Percentiles rank a stretch among this genome's conserved stretches.
phyloP scores from a whole-genome alignment of 2,888 invertebrate species.

The Drosophila sordidula region DNA sequence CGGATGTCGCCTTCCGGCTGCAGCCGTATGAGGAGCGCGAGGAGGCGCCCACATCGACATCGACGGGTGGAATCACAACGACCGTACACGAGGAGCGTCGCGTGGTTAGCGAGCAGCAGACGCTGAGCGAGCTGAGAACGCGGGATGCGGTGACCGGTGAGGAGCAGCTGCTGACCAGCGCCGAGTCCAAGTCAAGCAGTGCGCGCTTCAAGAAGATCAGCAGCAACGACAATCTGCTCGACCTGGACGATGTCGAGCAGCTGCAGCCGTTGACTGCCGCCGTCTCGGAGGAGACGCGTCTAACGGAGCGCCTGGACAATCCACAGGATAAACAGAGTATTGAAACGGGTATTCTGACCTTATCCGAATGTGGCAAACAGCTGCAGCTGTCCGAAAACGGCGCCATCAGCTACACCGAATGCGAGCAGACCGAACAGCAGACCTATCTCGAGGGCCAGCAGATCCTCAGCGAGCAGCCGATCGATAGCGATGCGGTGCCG shows the following conservation, averaged over 20 bases:
- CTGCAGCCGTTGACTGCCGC: constrained; percentile 83
- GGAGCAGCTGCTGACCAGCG: constrained; percentile 78
- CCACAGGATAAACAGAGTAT: constrained; percentile 85
- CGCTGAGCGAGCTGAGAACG: constrained; percentile 76
- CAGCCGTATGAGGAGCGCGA: constrained; percentile 79
- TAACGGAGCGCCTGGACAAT: constrained; percentile 81
- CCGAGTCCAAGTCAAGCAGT: constrained; percentile 78
- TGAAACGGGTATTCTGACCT: constrained; percentile 84
- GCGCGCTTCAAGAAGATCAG: constrained; percentile 80
- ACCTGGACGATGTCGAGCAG: constrained; percentile 69
- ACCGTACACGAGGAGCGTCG: constrained; percentile 79
- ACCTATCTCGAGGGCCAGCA: constrained; percentile 70
- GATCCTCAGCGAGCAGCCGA: constrained; percentile 40
- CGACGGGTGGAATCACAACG: constrained; percentile 29
- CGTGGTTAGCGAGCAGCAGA: constrained; percentile 77
- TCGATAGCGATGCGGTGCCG: constrained; percentile 38
- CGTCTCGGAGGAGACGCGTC: constrained; percentile 82
- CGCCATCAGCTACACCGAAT: constrained; percentile 74
- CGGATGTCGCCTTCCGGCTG: constrained; percentile 72
- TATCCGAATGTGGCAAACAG: constrained; percentile 84
- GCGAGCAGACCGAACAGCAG: constrained; percentile 77
- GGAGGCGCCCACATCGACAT: constrained; percentile 11
- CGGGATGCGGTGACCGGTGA: constrained; percentile 75
- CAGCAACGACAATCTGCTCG: constrained; percentile 79
- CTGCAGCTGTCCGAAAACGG: constrained; percentile 70